Base-by-base conservation (phyloP, 2,113 vertebrate species). In the Bos javanicus region DNA sequence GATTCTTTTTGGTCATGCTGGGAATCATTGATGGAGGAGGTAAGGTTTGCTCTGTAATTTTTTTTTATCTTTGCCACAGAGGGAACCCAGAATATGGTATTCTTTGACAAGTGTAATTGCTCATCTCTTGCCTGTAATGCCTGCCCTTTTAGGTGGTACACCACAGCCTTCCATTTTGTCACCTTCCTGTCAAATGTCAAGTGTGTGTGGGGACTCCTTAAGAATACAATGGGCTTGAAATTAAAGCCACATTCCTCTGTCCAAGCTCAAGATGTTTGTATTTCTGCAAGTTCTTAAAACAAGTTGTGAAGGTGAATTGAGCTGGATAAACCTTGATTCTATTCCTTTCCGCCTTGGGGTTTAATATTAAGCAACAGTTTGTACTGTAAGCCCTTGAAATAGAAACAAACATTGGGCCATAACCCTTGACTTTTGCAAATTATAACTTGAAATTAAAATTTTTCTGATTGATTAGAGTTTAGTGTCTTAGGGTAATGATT, bases 101-200 rank as follows among this genome's bases (percentile, higher is more conserved):
- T 96, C 46, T 98, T 19, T 97, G 92, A 80, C 36, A 52, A 94
- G 52, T 67, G 13, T 92, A 59, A 88, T 94, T 92, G 92, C 87
- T 92, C 57, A 91, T 95, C n/a, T 95, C 36, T 67, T 7, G 13
- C n/a, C 52, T 85, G 33, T 82, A 21, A 81, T 82, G 92, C 67
- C 48, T 95, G 71, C 76, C n/a, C 87, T 94, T 96, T 96, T 93
- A 98, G 94, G 83, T 97, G 96, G 28, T 95, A 96, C 11, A 91
- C 88, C 91, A 95, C 89, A 87, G 89, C 80, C 91, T 95, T 97
- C 91, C 97, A 95, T 98, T 98, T 97, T 96, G 82, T 98, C 88
- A 97, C 74, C 91, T 98, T 98, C 89, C 48, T 97, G 93, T 98
- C 52, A 90, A 92, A 90, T 2, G 7, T 94, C 62, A 81, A 86